Conservation (phyloP, 1,140 invertebrate genomes). For the Macrotrachela quadricornifera region DNA sequence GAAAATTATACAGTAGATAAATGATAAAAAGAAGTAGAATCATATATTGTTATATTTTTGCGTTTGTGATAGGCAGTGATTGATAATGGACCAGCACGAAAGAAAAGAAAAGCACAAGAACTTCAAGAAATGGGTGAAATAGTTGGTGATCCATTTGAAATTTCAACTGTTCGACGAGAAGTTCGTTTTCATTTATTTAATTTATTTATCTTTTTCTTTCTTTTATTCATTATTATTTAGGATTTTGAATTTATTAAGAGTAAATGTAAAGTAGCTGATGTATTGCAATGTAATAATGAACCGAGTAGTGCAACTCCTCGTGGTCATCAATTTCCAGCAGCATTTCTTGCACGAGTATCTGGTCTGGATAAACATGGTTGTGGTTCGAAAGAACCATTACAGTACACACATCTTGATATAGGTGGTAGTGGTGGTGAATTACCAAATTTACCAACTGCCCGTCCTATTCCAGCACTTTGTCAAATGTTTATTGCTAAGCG, state of each 20-base stretch:
- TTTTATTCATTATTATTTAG: too few species aligned
- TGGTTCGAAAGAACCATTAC: neutral
- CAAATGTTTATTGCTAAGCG: too few species aligned
- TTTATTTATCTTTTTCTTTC: too few species aligned
- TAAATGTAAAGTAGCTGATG: slow-evolving; percentile 59
- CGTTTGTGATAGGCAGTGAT: slow-evolving; percentile 39
- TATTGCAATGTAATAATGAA: slow-evolving; percentile 52
- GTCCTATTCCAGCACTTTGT: too few species aligned
- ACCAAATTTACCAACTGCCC: neutral
- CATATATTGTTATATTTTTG: too few species aligned
- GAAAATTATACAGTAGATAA: slow-evolving; percentile 48
- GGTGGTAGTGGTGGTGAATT: neutral
- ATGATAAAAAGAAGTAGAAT: neutral
- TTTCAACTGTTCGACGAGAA: slow-evolving; percentile 54
- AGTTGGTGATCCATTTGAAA: slow-evolving; percentile 69
- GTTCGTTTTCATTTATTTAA: too few species aligned
- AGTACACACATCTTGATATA: slow-evolving; percentile 8
- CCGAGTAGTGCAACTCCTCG: slow-evolving; percentile 45
- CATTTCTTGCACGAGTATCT: slow-evolving; percentile 64
- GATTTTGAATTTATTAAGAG: slow-evolving; percentile 56
- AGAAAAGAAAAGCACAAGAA: slow-evolving; percentile 30
- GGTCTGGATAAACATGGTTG: slow-evolving; percentile 47
- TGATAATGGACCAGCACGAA: slow-evolving; percentile 67
- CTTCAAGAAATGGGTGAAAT: slow-evolving; percentile 49
- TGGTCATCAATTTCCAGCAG: slow-evolving; percentile 66